Percentiles rank a stretch among this genome's conserved stretches.
Evolutionary conservation across 2,113 vertebrate species (phyloP).

Genomic region (Glaucidium brasilianum): DNA sequence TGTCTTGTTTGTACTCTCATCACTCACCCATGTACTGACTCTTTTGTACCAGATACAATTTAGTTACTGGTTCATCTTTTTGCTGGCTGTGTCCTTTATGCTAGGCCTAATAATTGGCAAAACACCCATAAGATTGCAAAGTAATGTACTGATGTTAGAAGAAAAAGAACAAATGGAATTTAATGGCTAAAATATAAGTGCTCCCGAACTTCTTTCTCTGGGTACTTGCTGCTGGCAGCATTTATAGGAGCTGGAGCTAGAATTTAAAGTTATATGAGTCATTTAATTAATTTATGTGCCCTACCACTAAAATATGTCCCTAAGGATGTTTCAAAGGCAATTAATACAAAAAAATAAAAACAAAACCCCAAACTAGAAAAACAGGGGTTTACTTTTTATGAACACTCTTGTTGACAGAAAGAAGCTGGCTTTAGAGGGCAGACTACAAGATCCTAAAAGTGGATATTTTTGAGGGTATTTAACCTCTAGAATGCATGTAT

Average conservation of each 20-base stretch:
- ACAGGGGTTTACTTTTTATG: accelerated
- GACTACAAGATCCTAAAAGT: not conserved
- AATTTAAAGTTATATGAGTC: not conserved
- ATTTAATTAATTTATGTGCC: not conserved
- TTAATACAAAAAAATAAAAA: not conserved
- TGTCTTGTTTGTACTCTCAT: too few species aligned
- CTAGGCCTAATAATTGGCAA: too few species aligned
- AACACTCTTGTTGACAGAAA: not conserved
- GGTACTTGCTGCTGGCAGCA: not conserved
- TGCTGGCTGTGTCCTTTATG: too few species aligned
- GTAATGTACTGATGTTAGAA: not conserved
- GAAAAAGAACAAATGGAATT: not conserved
- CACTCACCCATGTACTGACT: too few species aligned
- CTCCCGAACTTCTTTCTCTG: not conserved
- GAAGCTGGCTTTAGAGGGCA: not conserved
- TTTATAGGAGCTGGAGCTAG: not conserved
- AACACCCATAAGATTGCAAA: not conserved
- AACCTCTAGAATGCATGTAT: not conserved
- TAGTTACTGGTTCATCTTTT: too few species aligned
- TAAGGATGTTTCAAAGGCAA: not conserved
- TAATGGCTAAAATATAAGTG: not conserved
- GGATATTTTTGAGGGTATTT: not conserved
- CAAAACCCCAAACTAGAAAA: too few species aligned
- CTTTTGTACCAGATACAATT: too few species aligned
- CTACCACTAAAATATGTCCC: not conserved